These are phyloP conservation scores for Oceanodroma leucorhoa DNA, from an alignment of 2,797 vertebrate species.

Conservation along the genomic window DNA sequence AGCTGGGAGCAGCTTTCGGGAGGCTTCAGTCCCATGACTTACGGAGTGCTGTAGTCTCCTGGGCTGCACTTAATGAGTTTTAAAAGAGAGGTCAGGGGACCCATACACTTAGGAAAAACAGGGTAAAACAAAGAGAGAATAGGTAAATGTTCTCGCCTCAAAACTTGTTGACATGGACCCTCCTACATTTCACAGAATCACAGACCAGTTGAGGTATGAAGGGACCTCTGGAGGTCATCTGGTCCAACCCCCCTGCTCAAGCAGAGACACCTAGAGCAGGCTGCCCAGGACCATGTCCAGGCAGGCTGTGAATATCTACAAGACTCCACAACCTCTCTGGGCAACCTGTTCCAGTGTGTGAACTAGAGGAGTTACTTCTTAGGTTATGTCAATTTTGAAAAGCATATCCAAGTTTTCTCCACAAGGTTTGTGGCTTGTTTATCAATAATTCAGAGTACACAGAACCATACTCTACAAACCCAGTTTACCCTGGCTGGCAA, in stretches of 20 bases:
- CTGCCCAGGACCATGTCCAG: neutral
- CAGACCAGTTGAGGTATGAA: neutral
- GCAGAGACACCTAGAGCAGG: neutral
- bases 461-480: neutral
- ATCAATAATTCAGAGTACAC: neutral
- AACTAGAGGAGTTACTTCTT: neutral
- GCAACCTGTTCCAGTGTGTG: neutral
- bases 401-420: neutral
- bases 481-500: neutral
- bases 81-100: neutral
- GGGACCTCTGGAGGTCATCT: neutral
- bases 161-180: neutral
- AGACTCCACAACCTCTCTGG: neutral
- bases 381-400: neutral
- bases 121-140: neutral
- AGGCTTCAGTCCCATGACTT: neutral
- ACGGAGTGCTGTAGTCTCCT: neutral
- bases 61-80: neutral
- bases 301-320: neutral
- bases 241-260: rapidly evolving
- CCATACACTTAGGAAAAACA: neutral
- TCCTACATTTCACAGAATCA: neutral
- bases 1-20: neutral
- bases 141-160: neutral
- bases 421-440: neutral